Percentiles rank a stretch among this genome's conserved stretches.
Conservation (phyloP, 2,797 vertebrate species). For the Aplochiton taeniatus region DNA sequence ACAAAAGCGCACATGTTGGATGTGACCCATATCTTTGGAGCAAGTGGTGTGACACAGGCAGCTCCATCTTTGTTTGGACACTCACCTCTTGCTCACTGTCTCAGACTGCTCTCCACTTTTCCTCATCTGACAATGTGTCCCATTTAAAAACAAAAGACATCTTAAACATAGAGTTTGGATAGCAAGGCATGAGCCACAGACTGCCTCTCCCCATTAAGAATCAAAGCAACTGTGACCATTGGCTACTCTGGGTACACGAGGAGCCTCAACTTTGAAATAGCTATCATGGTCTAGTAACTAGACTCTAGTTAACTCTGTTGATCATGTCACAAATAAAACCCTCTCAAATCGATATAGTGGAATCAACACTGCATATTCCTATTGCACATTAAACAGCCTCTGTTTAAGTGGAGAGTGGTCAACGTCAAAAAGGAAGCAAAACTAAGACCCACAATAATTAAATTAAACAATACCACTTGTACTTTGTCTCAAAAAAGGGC, state of each 20-base stretch:
- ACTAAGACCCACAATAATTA: neutral
- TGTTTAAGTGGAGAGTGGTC: neutral
- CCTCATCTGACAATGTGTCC: constrained; percentile 62
- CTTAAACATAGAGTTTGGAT: constrained; percentile 67
- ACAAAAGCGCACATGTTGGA: constrained; percentile 47
- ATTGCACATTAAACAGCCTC: too few species aligned
- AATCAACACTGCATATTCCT: too few species aligned
- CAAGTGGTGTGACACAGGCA: constrained; percentile 43
- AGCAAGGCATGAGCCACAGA: constrained; percentile 29
- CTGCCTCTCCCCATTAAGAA: constrained; percentile 34
- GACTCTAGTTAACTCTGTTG: too few species aligned
- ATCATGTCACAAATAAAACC: neutral
- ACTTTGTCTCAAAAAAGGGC: too few species aligned
- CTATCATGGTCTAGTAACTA: neutral
- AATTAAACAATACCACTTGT: constrained; percentile 7
- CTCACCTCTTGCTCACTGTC: constrained; percentile 36
- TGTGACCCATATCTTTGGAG: constrained; percentile 51
- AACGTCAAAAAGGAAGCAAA: neutral
- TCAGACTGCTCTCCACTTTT: constrained; percentile 67
- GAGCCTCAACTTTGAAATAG: neutral
- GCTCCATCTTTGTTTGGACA: constrained; percentile 37
- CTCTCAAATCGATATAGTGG: too few species aligned
- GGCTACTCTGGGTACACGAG: neutral
- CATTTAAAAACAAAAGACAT: constrained; percentile 82
- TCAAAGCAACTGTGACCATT: constrained; percentile 28